Percentiles rank a stretch among this genome's conserved stretches.
phyloP scores from a whole-genome alignment of 2,888 invertebrate genomes.

The Drosophila cognata region DNA sequence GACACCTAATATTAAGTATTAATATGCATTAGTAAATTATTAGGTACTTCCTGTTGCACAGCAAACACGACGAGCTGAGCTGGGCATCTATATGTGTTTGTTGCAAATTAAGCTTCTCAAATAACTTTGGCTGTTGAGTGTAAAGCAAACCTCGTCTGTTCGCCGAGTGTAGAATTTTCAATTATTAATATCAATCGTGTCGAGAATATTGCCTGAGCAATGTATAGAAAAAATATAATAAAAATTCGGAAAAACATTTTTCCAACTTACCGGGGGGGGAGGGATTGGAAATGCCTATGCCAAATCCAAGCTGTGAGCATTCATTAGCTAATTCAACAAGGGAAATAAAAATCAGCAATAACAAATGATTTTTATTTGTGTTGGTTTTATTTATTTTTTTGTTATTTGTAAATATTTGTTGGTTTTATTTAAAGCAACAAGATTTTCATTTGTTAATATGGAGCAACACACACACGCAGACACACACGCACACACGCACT shows the following conservation, averaged over 20 bases:
- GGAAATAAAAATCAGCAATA: slow-evolving; percentile 24
- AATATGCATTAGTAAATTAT: slow-evolving; percentile 26
- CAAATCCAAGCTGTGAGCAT: background rate
- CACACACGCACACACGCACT: slow-evolving; percentile 24
- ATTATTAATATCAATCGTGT: slow-evolving; percentile 3
- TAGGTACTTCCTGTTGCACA: slow-evolving; percentile 39
- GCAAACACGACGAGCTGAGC: slow-evolving; percentile 1
- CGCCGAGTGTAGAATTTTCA: background rate
- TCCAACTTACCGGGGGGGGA: slow-evolving; percentile 11
- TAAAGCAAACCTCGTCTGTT: slow-evolving; percentile 11
- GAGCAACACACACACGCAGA: slow-evolving; percentile 18
- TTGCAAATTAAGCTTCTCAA: slow-evolving; percentile 43
- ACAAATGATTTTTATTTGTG: slow-evolving; percentile 39
- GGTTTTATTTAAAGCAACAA: slow-evolving; percentile 17
- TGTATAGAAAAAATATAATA: background rate
- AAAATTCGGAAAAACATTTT: background rate
- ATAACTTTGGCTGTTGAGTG: slow-evolving; percentile 40
- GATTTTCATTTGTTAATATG: slow-evolving; percentile 22
- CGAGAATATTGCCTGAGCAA: background rate
- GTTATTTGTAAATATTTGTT: slow-evolving; percentile 51
- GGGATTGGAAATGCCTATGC: slow-evolving; percentile 2
- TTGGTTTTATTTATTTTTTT: slow-evolving; percentile 1
- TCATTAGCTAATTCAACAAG: background rate
- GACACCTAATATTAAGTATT: slow-evolving; percentile 27
- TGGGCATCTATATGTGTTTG: background rate